Evolutionary conservation across 2,888 invertebrate species (phyloP).

Genomic region (Heteropelma amictum): DNA sequence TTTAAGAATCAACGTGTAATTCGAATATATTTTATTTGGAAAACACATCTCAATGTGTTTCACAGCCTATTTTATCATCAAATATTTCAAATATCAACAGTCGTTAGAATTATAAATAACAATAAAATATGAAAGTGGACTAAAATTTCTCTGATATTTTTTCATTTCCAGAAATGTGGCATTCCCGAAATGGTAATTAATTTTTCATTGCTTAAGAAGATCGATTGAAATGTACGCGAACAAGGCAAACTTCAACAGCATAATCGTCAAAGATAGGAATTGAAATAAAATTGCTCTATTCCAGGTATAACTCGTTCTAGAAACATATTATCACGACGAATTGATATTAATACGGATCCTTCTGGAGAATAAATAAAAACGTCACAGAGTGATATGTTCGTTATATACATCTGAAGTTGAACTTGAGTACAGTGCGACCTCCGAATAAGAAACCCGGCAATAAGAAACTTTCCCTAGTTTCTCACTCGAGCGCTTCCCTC

Average conservation of each 20-base stretch:
- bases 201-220: no score
- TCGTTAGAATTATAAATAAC: neutral
- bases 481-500: no score
- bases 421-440: no score
- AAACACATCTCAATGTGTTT: neutral
- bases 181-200: no score
- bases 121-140: neutral
- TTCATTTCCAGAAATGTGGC: no score
- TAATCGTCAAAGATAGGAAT: neutral
- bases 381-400: neutral
- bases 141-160: neutral
- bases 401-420: neutral
- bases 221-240: neutral
- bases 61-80: neutral
- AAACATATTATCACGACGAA: neutral
- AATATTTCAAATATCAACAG: neutral
- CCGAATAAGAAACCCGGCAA: no score
- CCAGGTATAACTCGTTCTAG: neutral
- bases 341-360: neutral
- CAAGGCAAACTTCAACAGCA: neutral
- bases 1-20: neutral
- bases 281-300: constrained; percentile 13
- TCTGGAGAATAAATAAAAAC: neutral
- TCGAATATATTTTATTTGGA: neutral
- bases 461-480: no score